phyloP scores from a whole-genome alignment of 2,113 vertebrate genomes.

The Hyperopisus bebe region DNA sequence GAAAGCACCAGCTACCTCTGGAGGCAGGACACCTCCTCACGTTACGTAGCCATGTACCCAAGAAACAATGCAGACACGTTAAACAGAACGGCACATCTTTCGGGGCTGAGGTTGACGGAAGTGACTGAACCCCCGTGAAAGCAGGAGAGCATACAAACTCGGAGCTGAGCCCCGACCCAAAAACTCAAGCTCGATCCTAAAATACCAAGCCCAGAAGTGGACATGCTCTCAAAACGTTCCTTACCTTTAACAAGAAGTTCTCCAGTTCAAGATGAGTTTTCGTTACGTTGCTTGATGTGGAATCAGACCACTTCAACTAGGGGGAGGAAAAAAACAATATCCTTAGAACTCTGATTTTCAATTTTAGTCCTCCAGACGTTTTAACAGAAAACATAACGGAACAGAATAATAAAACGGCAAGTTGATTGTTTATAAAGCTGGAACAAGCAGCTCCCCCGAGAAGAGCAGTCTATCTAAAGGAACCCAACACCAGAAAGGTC shows the following conservation, averaged over 20 bases:
- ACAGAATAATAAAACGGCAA: not conserved
- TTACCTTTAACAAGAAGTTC: conserved; percentile 78
- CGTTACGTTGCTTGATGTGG: conserved; percentile 70
- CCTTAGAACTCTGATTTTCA: not conserved
- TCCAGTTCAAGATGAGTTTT: conserved; percentile 78
- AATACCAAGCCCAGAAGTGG: not conserved
- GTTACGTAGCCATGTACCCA: not conserved
- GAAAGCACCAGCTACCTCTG: not conserved
- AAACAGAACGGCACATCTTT: not conserved
- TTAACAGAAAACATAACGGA: not conserved
- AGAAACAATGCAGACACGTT: not conserved
- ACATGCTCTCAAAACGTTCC: not conserved
- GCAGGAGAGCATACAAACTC: not conserved
- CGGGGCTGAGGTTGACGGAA: not conserved
- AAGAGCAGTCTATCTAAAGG: not conserved
- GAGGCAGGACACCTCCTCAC: not conserved
- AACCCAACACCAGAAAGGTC: not conserved
- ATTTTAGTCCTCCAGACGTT: not conserved
- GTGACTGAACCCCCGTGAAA: not conserved
- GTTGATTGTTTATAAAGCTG: not conserved
- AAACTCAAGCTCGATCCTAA: not conserved
- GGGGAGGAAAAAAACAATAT: not conserved
- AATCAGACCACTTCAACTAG: conserved; percentile 77
- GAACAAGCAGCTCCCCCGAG: not conserved
- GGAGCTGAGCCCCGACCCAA: not conserved